These are phyloP conservation scores for Hycleus cichorii DNA, from an alignment of 1,140 invertebrate genomes.

Conservation along the genomic window DNA sequence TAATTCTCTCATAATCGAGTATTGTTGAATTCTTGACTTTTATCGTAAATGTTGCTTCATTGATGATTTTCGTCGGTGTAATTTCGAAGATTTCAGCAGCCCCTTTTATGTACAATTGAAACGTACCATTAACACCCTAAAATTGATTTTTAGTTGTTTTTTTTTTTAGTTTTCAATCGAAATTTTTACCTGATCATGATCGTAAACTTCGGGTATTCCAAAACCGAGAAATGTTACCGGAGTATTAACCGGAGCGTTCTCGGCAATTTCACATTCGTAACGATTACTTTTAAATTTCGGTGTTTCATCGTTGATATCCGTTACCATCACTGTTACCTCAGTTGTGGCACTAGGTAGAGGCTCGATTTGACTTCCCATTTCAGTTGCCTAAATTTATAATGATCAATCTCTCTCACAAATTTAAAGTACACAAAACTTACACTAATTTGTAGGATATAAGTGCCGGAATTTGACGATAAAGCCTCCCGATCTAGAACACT, in stretches of 20 bases:
- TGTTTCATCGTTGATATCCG: slow-evolving; percentile 92
- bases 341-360: slow-evolving; percentile 72
- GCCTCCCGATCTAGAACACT: slow-evolving; percentile 74
- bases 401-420: neutral
- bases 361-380: slow-evolving; percentile 51
- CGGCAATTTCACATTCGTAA: slow-evolving; percentile 84
- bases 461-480: slow-evolving; percentile 70
- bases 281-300: slow-evolving; percentile 70
- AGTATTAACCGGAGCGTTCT: slow-evolving; percentile 86
- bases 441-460: slow-evolving; percentile 65
- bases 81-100: slow-evolving; percentile 82
- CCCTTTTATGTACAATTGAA: slow-evolving; percentile 72
- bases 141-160: slow-evolving; percentile 19
- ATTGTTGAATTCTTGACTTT: slow-evolving; percentile 75
- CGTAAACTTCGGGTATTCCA: slow-evolving; percentile 77
- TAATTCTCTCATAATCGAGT: slow-evolving; percentile 79
- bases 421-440: slow-evolving; percentile 23
- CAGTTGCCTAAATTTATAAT: slow-evolving; percentile 52
- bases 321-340: slow-evolving; percentile 85
- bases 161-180: neutral
- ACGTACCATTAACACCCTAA: slow-evolving; percentile 88
- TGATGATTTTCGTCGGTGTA: slow-evolving; percentile 78
- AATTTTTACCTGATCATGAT: slow-evolving; percentile 78
- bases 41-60: slow-evolving; percentile 87
- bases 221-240: slow-evolving; percentile 80